These are phyloP conservation scores for Corella eumyota DNA, from an alignment of 23 tunicate genomes.

Conservation along the genomic window DNA sequence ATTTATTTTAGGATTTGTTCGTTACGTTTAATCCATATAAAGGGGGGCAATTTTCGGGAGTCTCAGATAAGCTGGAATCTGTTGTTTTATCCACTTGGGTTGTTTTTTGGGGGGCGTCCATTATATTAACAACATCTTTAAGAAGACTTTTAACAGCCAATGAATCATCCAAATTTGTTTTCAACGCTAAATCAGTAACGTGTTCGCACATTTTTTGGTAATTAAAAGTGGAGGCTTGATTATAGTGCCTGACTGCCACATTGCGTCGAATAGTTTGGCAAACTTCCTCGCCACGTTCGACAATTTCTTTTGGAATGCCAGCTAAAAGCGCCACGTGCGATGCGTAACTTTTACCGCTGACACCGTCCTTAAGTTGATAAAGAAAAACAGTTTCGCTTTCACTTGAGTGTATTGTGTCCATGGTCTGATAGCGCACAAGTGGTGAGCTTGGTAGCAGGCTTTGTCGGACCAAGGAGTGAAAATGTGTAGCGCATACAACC, in stretches of 20 bases:
- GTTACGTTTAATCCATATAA: no score
- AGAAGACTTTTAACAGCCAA: conserved; percentile 3
- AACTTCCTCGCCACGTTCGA: conserved; percentile 58
- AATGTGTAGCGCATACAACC: conserved; percentile 74
- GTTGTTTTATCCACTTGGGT: no score
- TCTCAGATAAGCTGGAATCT: no score
- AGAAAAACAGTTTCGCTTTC: conserved; percentile 37
- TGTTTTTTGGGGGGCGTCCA: conserved; percentile 6
- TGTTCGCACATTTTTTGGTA: conserved; percentile 41
- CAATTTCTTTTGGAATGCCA: conserved; percentile 59
- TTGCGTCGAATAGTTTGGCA: conserved; percentile 36
- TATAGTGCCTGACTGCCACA: conserved; percentile 44
- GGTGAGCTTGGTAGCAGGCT: conserved; percentile 36
- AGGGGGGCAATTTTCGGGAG: no score
- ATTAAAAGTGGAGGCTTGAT: conserved; percentile 32
- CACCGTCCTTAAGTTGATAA: conserved; percentile 58
- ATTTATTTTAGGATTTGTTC: no score
- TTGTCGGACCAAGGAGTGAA: conserved; percentile 35
- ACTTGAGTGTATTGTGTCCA: conserved; percentile 47
- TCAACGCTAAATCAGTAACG: conserved; percentile 13
- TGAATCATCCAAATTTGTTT: conserved; percentile 8
- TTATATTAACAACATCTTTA: not conserved
- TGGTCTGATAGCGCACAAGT: conserved; percentile 10
- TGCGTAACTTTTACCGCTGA: conserved; percentile 31
- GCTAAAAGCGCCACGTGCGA: conserved; percentile 47